Base-by-base conservation (phyloP, 2,113 vertebrate genomes). In the Neodontobutis hainanensis region DNA sequence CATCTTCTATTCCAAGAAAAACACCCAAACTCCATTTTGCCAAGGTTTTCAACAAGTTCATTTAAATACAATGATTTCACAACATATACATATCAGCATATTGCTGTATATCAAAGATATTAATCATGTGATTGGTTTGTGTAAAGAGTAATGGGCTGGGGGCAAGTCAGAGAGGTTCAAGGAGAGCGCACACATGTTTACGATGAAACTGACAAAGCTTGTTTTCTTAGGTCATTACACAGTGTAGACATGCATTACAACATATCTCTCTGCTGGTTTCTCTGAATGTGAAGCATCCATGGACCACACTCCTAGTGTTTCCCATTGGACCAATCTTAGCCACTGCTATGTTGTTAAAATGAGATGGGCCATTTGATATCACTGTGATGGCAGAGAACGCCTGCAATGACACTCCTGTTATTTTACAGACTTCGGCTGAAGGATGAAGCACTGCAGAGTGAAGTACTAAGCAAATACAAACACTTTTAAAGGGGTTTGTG, bases 381-480 rank as follows among this genome's bases (percentile, higher is more conserved):
- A 80, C 70, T 78, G 50, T 73, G 75, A 86, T 83, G 77, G 70
- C 45, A 65, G 56, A 69, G 81, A 89, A 89, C 85, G 68, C 74
- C 4, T 66, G 70, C 52, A 15, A 85, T 85, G 89, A 73, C 66
- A 12, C 78, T 81, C 69, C 61, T 83, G 83, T 85, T 92, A 88
- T 90, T 90, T 88, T 90, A 88, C 70, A 80, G 80, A 82, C 76
- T 72, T 81, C 59, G 75, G 62, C 66, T 66, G 76, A n/a, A n/a
- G n/a, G 63, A 79, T 87, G 62, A 52, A 71, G 72, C 69, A 36
- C 44, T 35, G 61, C 50, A 53, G 48, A 57, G 27, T 27, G 19
- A 27, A 27, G 73, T 53, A 74, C 73, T 70, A 75, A 73, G 67
- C 51, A 4, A 5, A 66, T 43, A 61, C 45, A 62, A 62, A n/a